Evolutionary conservation across 2,113 vertebrate genomes (phyloP).

Genomic region (Balaenoptera acutorostrata): DNA sequence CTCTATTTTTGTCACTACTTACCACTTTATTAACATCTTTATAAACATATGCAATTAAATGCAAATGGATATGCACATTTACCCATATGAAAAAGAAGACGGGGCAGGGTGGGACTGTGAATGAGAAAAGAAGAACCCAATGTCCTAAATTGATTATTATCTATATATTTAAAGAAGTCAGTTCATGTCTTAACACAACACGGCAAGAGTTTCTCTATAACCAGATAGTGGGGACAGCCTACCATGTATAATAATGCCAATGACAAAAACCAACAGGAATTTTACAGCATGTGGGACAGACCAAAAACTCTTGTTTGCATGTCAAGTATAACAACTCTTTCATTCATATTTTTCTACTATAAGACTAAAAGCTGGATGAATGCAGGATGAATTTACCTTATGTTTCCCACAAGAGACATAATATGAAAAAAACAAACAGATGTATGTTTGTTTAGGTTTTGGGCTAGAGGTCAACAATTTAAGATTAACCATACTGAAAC

Average conservation of each 20-base stretch:
- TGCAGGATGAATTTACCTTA: conserved; percentile 21
- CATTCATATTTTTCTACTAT: background rate
- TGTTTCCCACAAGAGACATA: conserved; percentile 29
- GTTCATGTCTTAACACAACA: conserved; percentile 4
- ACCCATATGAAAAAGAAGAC: background rate
- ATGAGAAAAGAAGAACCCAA: background rate
- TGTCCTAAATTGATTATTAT: background rate
- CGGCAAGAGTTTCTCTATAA: conserved; percentile 16
- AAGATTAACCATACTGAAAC: background rate
- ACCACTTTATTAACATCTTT: background rate
- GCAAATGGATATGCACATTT: background rate
- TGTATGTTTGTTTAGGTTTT: conserved; percentile 15
- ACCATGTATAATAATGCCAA: background rate
- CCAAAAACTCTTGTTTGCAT: background rate
- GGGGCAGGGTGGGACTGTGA: background rate
- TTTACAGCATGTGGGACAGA: background rate
- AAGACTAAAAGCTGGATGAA: background rate
- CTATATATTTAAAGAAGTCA: background rate
- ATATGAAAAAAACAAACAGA: conserved; percentile 17
- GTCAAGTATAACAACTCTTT: background rate
- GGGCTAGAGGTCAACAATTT: background rate
- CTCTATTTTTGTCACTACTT: background rate
- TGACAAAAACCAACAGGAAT: conserved; percentile 35
- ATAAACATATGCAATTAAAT: conserved; percentile 14
- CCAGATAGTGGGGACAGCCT: background rate